Evolutionary conservation across 2,888 invertebrate genomes (phyloP).

Genomic region (Ecliptopera silaceata): DNA sequence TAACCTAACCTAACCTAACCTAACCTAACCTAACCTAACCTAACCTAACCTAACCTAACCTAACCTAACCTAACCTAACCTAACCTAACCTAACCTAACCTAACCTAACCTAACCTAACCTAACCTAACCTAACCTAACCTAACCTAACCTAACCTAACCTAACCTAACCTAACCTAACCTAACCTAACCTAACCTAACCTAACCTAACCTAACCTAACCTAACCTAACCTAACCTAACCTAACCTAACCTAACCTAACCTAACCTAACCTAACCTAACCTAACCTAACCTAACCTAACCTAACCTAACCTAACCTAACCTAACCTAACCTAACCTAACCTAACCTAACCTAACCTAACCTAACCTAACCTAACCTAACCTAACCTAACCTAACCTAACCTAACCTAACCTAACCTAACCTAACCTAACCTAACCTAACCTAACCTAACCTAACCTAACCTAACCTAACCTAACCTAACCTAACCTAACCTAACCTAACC

Average conservation of each 20-base stretch:
- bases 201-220: conserved; percentile 23
- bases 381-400: conserved; percentile 22
- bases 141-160: conserved; percentile 25
- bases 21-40: conserved; percentile 32
- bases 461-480: conserved; percentile 18
- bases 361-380: conserved; percentile 12
- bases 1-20: conserved; percentile 29
- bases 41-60: conserved; percentile 22
- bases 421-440: conserved; percentile 14
- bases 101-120: conserved; percentile 27
- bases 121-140: conserved; percentile 25
- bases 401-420: conserved; percentile 26
- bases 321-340: conserved; percentile 17
- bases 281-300: conserved; percentile 19
- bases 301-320: conserved; percentile 14
- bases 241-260: conserved; percentile 15
- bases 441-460: conserved; percentile 15
- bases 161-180: conserved; percentile 23
- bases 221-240: conserved; percentile 24
- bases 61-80: conserved; percentile 24
- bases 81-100: conserved; percentile 28
- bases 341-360: conserved; percentile 21
- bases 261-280: conserved; percentile 24
- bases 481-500: conserved; percentile 26
- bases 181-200: conserved; percentile 28